A percentile compares a stretch with the other conserved stretches of the same genome.
Evolutionary conservation across 2,888 invertebrate genomes (phyloP).

Genomic region (Lasioglossum morio): DNA sequence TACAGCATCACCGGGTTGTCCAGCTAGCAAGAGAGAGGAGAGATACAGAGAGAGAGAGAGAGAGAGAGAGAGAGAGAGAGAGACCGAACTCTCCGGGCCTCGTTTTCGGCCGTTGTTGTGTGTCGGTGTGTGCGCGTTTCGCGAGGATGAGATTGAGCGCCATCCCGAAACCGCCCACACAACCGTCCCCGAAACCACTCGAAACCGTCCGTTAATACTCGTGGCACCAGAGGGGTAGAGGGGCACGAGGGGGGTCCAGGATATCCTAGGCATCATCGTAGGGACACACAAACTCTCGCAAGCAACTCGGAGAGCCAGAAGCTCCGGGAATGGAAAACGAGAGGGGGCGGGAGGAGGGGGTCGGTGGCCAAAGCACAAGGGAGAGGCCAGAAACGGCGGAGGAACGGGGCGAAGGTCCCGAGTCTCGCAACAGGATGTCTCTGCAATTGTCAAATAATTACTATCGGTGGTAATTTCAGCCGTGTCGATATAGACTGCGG

Average conservation of each 20-base stretch:
- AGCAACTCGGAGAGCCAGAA: slow-evolving; percentile 55
- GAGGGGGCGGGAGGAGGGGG: slow-evolving; percentile 56
- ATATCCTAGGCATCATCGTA: slow-evolving; percentile 48
- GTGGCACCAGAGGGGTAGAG: slow-evolving; percentile 65
- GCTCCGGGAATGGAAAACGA: slow-evolving; percentile 54
- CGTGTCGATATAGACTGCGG: slow-evolving; percentile 77
- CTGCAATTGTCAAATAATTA: slow-evolving; percentile 80
- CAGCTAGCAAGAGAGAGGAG: slow-evolving; percentile 19
- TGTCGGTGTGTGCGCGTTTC: slow-evolving; percentile 66
- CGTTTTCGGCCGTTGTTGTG: slow-evolving; percentile 32
- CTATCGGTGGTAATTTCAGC: slow-evolving; percentile 78
- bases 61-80: not conserved
- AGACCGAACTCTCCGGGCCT: slow-evolving; percentile 31
- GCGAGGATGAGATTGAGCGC: slow-evolving; percentile 72
- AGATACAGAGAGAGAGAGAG: not conserved
- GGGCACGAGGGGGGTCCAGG: not conserved
- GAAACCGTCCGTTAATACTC: slow-evolving; percentile 80
- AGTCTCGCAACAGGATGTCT: slow-evolving; percentile 77
- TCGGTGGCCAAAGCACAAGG: slow-evolving; percentile 8
- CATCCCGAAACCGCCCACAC: slow-evolving; percentile 72
- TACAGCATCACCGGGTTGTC: slow-evolving; percentile 52
- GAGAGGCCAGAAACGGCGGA: slow-evolving; percentile 49
- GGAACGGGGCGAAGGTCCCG: slow-evolving; percentile 64
- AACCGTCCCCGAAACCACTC: slow-evolving; percentile 76
- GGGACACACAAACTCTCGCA: slow-evolving; percentile 27